Conservation (phyloP, 2,113 vertebrate genomes). For the Campylomormyrus tamandua region DNA sequence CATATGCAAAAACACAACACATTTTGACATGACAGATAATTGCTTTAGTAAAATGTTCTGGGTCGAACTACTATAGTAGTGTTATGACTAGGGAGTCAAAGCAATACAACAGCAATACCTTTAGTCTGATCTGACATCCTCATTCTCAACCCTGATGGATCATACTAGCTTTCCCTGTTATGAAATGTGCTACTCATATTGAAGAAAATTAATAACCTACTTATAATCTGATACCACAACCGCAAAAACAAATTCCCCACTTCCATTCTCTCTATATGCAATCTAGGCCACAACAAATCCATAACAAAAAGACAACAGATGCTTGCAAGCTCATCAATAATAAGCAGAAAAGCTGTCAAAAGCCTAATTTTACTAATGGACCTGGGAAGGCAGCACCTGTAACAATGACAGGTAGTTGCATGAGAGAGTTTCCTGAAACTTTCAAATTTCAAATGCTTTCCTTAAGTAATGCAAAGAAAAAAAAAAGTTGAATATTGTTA, state of each 20-base stretch:
- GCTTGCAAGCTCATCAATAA: not conserved
- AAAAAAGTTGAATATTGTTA: not conserved
- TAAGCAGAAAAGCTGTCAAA: not conserved
- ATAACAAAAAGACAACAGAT: not conserved
- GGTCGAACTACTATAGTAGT: not conserved
- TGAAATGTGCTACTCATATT: not conserved
- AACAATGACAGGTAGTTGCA: not conserved
- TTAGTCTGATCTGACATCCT: not conserved
- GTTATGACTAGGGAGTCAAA: not conserved
- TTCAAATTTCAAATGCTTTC: not conserved
- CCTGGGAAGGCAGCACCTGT: not conserved
- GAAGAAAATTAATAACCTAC: not conserved
- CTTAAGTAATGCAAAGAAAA: not conserved
- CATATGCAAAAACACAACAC: not conserved
- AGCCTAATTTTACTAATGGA: not conserved
- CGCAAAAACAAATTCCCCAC: not conserved
- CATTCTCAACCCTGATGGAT: not conserved
- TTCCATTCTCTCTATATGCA: not conserved
- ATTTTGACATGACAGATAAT: not conserved
- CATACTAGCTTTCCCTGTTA: not conserved
- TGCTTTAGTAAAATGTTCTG: not conserved
- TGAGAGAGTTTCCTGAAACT: not conserved
- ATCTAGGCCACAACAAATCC: not conserved
- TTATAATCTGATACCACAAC: not conserved
- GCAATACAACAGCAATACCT: not conserved